These are phyloP conservation scores for Aphelenchoides besseyi DNA, from an alignment of 1,140 invertebrate genomes.

Conservation along the genomic window DNA sequence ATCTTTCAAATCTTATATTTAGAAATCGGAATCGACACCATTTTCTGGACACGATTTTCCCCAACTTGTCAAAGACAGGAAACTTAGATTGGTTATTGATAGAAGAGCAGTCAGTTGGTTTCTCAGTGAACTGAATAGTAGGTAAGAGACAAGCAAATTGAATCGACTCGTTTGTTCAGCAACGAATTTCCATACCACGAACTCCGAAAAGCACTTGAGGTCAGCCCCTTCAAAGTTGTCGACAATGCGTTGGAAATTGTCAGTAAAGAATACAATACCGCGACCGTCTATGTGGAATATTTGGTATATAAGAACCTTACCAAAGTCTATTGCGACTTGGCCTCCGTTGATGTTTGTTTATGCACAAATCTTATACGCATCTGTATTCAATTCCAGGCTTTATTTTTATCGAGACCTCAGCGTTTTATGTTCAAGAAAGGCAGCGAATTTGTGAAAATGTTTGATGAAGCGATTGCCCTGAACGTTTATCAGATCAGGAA, in stretches of 20 bases:
- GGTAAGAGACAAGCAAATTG: not conserved
- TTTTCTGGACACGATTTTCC: not conserved
- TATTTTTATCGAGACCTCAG: not conserved
- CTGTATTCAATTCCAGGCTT: not conserved
- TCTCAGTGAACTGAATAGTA: not conserved
- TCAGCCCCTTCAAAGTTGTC: not conserved
- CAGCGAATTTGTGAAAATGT: slow-evolving; percentile 1
- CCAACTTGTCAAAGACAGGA: not conserved
- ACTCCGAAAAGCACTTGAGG: not conserved
- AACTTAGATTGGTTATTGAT: not conserved
- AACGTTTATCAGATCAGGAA: not conserved
- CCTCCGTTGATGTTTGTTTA: not conserved
- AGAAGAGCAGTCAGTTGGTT: not conserved
- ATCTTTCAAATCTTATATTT: not conserved
- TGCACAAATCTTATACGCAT: not conserved
- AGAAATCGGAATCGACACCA: not conserved
- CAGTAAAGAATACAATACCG: not conserved
- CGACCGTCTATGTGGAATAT: not conserved
- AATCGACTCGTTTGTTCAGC: not conserved
- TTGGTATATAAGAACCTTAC: not conserved
- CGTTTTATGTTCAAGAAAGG: slow-evolving; percentile 1
- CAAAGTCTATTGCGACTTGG: not conserved
- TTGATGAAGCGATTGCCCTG: not conserved
- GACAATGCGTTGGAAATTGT: not conserved
- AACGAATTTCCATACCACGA: not conserved